Base-by-base conservation (phyloP, 2,888 invertebrate genomes). In the Drosophila subquinaria region DNA sequence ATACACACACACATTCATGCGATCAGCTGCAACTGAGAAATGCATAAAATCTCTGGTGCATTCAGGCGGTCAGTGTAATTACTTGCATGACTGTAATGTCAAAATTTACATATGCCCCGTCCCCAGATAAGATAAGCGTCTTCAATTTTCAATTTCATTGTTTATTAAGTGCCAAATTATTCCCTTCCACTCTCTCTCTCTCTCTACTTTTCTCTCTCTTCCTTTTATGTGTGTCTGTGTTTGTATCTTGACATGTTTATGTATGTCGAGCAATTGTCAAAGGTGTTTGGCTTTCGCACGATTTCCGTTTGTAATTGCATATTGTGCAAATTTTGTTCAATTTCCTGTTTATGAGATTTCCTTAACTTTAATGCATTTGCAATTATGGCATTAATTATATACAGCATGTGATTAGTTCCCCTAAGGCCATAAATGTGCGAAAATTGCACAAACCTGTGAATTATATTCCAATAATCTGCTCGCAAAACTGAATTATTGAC, bases 61-160 rank as follows among this genome's bases (percentile, higher is more conserved):
- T 23, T 63, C 53, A 61, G 76, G 65, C 80, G 66, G 53, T 42
- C 75, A 66, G 69, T 73, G 69, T 80, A 88, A 84, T 84, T 88
- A 88, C 76, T 77, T 77, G 76, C 83, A 75, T 82, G 87, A 86
- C 69, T 88, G 74, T 77, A 66, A 79, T 61, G 48, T 43, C 62
- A 47, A 69, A 82, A 83, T 86, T 83, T 77, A 71, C 89, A 88
- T 86, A 73, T 73, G 65, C 80, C 69, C 66, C 68, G 52, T 65
- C 62, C 67, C 68, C 60, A 64, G 57, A 50, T 55, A 42, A 71
- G 85, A 81, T 89, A 87, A 87, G 88, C 80, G 76, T 52, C 80
- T 84, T 81, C 79, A 85, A 82, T 82, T 80, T 89, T 88, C 85
- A 86, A 85, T 86, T 85, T 84, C 80, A 85, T 86, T 86, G 86